A percentile compares a stretch with the other conserved stretches of the same genome.
These are phyloP conservation scores for Gymnoscopelus braueri DNA, from an alignment of 2,797 vertebrate genomes.

Conservation along the genomic window DNA sequence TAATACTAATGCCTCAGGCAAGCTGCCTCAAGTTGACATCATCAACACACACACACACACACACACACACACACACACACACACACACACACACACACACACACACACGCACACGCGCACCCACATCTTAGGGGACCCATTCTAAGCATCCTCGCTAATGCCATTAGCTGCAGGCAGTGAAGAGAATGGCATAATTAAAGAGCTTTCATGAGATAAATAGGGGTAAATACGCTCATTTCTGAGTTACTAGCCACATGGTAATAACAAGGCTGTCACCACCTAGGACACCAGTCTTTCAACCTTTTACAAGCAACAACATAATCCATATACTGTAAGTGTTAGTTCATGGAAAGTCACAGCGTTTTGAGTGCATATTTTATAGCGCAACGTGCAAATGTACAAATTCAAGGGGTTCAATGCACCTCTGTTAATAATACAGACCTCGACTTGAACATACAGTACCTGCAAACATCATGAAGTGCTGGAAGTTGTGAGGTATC, in stretches of 20 bases:
- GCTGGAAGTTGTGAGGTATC: conserved; percentile 84
- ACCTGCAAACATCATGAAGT: conserved; percentile 92
- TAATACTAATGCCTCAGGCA: conserved; percentile 28
- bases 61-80: conserved; percentile 9
- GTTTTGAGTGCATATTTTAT: too few species aligned
- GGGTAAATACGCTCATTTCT: conserved; percentile 5
- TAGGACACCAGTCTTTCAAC: background rate
- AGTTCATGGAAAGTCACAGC: too few species aligned
- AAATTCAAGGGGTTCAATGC: too few species aligned
- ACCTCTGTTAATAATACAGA: too few species aligned
- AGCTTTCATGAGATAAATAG: conserved; percentile 27
- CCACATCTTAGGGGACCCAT: conserved; percentile 20
- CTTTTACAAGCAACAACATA: background rate
- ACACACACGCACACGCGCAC: background rate
- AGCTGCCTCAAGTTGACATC: background rate
- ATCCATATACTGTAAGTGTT: background rate
- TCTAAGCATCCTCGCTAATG: conserved; percentile 41
- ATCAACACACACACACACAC: background rate
- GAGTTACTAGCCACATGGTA: conserved; percentile 2
- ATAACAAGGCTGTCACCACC: conserved; percentile 1
- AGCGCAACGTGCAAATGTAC: too few species aligned
- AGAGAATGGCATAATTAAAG: conserved; percentile 40
- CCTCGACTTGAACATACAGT: conserved; percentile 22
- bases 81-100: background rate
- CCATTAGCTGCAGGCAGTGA: conserved; percentile 40